Evolutionary conservation across 1,140 invertebrate genomes (phyloP).

Genomic region (Drosophila gunungcola): DNA sequence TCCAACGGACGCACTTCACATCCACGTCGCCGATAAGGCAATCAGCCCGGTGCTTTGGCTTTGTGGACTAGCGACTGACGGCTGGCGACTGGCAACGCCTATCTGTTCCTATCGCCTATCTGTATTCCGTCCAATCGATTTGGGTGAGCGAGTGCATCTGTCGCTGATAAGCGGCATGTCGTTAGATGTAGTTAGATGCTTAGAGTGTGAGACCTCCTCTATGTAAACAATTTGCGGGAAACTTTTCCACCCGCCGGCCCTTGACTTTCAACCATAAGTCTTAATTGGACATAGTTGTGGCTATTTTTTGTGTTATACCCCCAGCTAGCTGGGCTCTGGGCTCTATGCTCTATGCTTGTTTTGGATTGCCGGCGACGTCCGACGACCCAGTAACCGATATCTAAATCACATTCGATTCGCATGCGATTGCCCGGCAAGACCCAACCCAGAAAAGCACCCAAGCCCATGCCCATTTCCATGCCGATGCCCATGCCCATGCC

Average conservation of each 20-base stretch:
- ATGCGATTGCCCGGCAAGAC: constrained; percentile 2
- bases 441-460: constrained; percentile 2
- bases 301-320: constrained; percentile 29
- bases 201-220: not conserved
- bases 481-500: not conserved
- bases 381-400: constrained; percentile 42
- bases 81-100: constrained; percentile 18
- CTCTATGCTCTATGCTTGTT: not conserved
- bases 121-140: constrained; percentile 29
- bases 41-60: constrained; percentile 9
- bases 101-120: constrained; percentile 15
- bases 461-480: too few relatives aligned
- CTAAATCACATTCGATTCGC: constrained; percentile 22
- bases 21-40: constrained; percentile 29
- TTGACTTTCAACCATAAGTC: constrained; percentile 68
- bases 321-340: not conserved
- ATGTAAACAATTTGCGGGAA: not conserved
- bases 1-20: constrained; percentile 17
- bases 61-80: constrained; percentile 13
- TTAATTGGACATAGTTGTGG: constrained; percentile 55
- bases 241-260: constrained; percentile 4
- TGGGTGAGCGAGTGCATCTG: constrained; percentile 28
- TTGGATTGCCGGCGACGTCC: constrained; percentile 2
- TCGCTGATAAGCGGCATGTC: constrained; percentile 21
- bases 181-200: constrained; percentile 10